Evolutionary conservation across 2,797 vertebrate genomes (phyloP).

Genomic region (Schizothorax lantsangensis): DNA sequence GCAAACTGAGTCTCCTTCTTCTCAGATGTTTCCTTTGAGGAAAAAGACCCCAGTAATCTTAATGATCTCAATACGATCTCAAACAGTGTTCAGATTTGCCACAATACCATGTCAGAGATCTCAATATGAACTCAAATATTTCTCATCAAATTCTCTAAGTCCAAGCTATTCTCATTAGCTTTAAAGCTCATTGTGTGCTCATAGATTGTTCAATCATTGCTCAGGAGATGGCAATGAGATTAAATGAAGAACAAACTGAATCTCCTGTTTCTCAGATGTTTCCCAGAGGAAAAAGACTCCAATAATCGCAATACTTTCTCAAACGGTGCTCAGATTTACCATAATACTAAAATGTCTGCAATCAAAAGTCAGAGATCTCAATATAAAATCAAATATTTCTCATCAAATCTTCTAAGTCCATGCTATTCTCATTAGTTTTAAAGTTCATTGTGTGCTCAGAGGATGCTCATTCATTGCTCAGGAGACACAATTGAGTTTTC

Average conservation of each 20-base stretch:
- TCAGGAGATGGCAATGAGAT: no score
- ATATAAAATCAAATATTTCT: not conserved
- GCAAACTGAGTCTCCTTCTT: not conserved
- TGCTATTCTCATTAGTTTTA: not conserved
- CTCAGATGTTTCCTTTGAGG: not conserved
- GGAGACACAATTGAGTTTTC: not conserved
- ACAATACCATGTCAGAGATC: no score
- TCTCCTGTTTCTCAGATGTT: not conserved
- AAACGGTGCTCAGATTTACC: not conserved
- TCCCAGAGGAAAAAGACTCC: no score
- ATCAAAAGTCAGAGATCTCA: not conserved
- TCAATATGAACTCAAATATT: no score
- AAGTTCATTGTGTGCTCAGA: not conserved
- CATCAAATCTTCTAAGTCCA: not conserved
- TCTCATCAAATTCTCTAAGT: no score
- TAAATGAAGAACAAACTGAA: no score
- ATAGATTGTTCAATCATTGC: no score
- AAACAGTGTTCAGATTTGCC: no score
- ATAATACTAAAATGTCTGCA: not conserved
- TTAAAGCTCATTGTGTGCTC: no score
- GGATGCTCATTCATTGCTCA: not conserved
- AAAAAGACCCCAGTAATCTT: not conserved
- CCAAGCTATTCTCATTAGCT: no score
- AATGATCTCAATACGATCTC: not conserved
- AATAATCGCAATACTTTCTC: not conserved